phyloP scores from a whole-genome alignment of 1,140 invertebrate species.

The Gonioctena quinquepunctata region DNA sequence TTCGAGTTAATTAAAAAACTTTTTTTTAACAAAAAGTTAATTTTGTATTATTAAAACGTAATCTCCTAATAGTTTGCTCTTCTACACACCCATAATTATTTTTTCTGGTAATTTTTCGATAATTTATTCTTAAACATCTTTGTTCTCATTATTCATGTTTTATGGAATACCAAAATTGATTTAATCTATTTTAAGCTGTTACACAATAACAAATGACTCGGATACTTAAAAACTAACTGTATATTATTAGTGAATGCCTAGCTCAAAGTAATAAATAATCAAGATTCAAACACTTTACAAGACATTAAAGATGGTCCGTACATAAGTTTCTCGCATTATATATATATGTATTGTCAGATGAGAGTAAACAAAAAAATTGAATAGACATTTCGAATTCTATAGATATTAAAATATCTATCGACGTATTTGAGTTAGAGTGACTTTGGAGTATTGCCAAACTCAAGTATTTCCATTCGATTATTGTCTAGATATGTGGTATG shows the following conservation, averaged over 20 bases:
- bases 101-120: not conserved
- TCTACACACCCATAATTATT: no score
- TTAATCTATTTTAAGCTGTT: not conserved
- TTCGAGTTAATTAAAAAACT: no score
- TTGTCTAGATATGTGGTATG: not conserved
- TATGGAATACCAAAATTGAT: no score
- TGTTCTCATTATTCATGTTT: no score
- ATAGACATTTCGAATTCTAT: not conserved
- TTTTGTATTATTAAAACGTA: not conserved
- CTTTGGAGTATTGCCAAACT: constrained; percentile 1
- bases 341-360: not conserved
- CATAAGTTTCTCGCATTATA: not conserved
- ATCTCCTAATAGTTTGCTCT: no score
- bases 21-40: no score
- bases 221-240: not conserved
- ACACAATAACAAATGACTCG: not conserved
- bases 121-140: no score
- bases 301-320: not conserved
- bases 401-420: not conserved
- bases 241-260: not conserved
- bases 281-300: no score
- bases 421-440: not conserved
- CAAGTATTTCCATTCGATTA: not conserved
- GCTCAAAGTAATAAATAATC: not conserved
- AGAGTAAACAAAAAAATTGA: not conserved